Conservation (phyloP, 2,888 invertebrate genomes). For the Apoderus coryli region DNA sequence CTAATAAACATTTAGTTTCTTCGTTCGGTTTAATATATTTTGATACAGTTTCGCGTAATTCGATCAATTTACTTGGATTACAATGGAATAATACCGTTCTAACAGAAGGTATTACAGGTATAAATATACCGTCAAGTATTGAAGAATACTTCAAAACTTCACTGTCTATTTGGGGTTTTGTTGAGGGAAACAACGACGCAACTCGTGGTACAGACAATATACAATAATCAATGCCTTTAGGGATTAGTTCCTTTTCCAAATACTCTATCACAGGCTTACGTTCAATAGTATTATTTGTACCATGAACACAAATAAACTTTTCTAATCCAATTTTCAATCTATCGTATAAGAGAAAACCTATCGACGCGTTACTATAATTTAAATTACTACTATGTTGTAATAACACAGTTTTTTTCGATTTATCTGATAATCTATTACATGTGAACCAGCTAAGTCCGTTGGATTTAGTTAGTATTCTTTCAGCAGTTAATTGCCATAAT, state of each 20-base stretch:
- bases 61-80: constrained; percentile 17
- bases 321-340: constrained; percentile 20
- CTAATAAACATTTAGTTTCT: constrained; percentile 21
- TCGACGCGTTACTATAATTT: constrained; percentile 19
- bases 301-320: constrained; percentile 23
- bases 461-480: constrained; percentile 19
- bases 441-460: constrained; percentile 23
- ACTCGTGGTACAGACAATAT: constrained; percentile 23
- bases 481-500: constrained; percentile 23
- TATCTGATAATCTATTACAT: constrained; percentile 17
- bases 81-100: constrained; percentile 22
- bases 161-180: background rate
- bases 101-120: constrained; percentile 25
- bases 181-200: constrained; percentile 19
- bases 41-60: constrained; percentile 14
- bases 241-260: constrained; percentile 23
- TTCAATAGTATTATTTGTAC: constrained; percentile 6
- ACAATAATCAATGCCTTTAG: constrained; percentile 21
- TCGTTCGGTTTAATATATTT: constrained; percentile 18
- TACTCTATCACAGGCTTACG: constrained; percentile 22
- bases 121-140: constrained; percentile 22
- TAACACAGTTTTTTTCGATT: constrained; percentile 12
- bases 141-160: constrained; percentile 10
- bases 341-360: constrained; percentile 24
- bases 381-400: constrained; percentile 20